Evolutionary conservation across 2,888 invertebrate species (phyloP).

Genomic region (Amphimallon solstitiale): DNA sequence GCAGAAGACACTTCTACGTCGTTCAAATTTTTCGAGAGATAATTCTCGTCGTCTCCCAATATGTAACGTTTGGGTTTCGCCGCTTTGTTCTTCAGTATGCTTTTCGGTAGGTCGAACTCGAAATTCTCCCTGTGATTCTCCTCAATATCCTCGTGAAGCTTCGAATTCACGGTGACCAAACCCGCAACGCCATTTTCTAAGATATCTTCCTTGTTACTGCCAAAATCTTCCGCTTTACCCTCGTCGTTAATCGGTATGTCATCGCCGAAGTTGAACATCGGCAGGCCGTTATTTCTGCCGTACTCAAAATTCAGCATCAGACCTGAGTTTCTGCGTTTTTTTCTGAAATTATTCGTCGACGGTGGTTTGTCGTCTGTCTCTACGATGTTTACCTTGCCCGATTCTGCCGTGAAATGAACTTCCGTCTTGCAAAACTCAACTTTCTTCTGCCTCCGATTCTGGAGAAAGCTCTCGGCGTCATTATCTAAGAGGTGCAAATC

Average conservation of each 20-base stretch:
- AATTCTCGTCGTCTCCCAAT: conserved; percentile 73
- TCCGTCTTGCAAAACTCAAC: conserved; percentile 91
- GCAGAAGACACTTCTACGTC: conserved; percentile 49
- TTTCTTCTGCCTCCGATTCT: conserved; percentile 30
- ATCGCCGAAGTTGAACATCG: conserved; percentile 76
- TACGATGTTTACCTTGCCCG: conserved; percentile 86
- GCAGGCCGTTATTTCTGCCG: conserved; percentile 62
- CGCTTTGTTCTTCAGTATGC: conserved; percentile 80
- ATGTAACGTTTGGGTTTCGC: conserved; percentile 80
- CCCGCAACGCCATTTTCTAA: conserved; percentile 13
- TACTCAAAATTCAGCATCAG: conserved; percentile 63
- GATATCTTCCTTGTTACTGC: conserved; percentile 2
- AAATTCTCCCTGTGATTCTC: conserved; percentile 49
- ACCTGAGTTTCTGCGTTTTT: conserved; percentile 70
- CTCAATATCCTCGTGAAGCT: conserved; percentile 39
- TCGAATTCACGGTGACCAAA: conserved; percentile 48
- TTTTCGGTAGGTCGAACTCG: conserved; percentile 67
- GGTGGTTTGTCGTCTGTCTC: conserved; percentile 90
- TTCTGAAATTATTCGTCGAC: conserved; percentile 81
- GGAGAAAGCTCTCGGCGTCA: conserved; percentile 21
- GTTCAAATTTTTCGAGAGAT: conserved; percentile 47
- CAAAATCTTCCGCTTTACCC: not conserved
- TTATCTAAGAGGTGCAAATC: conserved; percentile 34
- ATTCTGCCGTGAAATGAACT: conserved; percentile 87
- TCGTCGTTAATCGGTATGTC: conserved; percentile 44